Conservation (phyloP, 2,888 invertebrate species). For the Campoplex nolae region DNA sequence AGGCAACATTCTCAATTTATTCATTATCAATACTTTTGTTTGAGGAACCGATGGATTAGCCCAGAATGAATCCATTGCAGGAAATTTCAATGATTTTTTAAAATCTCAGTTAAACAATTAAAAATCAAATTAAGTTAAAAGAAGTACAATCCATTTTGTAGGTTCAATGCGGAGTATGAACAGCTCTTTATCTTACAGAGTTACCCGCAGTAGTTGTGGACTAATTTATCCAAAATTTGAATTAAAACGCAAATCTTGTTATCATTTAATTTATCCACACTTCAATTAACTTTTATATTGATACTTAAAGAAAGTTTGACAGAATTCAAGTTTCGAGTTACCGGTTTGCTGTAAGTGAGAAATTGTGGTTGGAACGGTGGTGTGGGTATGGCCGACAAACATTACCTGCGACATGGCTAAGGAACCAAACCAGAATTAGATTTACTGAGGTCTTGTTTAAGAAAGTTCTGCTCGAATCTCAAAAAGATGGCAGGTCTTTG, state of each 20-base stretch:
- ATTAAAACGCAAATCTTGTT: not conserved
- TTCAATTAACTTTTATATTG: constrained; percentile 15
- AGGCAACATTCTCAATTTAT: no score
- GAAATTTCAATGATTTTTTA: no score
- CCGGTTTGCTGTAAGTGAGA: not conserved
- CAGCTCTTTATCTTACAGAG: not conserved
- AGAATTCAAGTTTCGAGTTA: not conserved
- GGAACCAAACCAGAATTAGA: constrained; percentile 20
- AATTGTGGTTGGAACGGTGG: not conserved
- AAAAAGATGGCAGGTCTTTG: no score
- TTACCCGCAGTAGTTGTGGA: not conserved
- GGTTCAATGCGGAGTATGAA: not conserved
- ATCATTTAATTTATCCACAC: not conserved
- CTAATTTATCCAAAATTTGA: not conserved
- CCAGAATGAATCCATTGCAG: no score
- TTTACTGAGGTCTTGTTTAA: constrained; percentile 55
- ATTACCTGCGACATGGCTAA: constrained; percentile 3
- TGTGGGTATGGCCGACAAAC: not conserved
- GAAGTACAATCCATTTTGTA: not conserved
- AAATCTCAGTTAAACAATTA: no score
- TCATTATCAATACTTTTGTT: no score
- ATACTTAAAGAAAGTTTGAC: constrained; percentile 1
- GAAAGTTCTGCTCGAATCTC: not conserved
- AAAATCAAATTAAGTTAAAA: not conserved
- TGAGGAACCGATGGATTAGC: no score